Evolutionary conservation across 2,888 invertebrate genomes (phyloP), one percentile per base, ranked within the genome.

Genomic region (Agriopis leucophaearia): DNA sequence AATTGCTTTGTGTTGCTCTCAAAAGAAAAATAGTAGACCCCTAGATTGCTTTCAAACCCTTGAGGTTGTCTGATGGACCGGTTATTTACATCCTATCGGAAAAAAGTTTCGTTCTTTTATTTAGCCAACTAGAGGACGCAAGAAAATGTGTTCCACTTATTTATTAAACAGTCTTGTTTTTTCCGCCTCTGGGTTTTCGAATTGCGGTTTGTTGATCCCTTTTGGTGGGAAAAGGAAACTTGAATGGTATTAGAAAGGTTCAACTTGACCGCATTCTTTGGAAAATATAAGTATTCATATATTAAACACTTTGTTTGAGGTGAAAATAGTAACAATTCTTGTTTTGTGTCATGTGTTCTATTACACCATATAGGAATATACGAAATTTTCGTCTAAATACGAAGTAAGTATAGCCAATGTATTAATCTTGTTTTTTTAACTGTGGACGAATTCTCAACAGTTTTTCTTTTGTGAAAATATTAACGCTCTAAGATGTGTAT

Each of bases 41-140:
- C 77, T 81, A 85, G 87, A 89, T 89, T 87, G 88, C 86, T 87
- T 89, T 88, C 82, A 88, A 88, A 81, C 89, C 87, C 88, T 88
- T 86, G 83, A 86, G 85, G 81, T 84, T 83, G 85, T 85, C 87
- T 85, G 83, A 86, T 84, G 81, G 81, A 78, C 79, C 80, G 82
- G 85, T 86, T 88, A 88, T 90, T 89, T 88, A 87, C 87, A 87
- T 86, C 81, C 82, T 79, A 85, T 86, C 78, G 84, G 80, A 77
- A 84, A 83, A 80, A 79, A 80, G 74, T 81, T 83, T 77, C 74
- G 76, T 79, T 76, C 78, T 84, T 82, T 82, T 81, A 82, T 84
- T 82, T 81, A 81, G 80, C 76, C 75, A 78, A 74, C 71, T 70
- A 70, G 70, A 73, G 72, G 76, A 75, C 74, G 76, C 71, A 71